Conservation (phyloP, 2,113 vertebrate species). For the Tupaia chinensis region DNA sequence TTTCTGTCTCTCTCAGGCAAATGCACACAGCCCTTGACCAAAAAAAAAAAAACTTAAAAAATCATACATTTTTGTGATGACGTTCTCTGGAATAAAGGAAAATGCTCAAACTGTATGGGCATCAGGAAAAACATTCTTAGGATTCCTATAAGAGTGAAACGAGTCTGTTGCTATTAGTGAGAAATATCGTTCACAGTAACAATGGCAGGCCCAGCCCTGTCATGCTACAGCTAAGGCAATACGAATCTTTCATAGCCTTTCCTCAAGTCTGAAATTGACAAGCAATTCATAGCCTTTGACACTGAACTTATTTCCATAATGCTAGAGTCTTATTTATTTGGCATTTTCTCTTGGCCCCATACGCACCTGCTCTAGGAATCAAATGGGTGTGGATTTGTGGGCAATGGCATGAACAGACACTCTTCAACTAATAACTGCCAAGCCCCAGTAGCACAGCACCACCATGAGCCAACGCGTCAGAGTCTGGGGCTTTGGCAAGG, state of each 20-base stretch:
- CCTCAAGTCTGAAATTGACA: background rate
- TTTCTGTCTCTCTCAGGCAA: no score
- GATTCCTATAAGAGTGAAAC: background rate
- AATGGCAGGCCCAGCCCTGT: background rate
- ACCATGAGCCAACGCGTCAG: background rate
- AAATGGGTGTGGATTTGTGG: background rate
- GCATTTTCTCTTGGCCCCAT: background rate
- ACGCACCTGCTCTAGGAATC: background rate
- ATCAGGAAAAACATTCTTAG: background rate
- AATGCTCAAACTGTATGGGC: background rate
- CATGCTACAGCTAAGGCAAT: background rate
- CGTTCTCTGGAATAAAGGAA: background rate
- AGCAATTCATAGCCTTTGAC: background rate
- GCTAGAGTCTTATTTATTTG: background rate
- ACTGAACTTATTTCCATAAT: background rate
- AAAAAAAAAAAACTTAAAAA: no score
- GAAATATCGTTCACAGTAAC: background rate
- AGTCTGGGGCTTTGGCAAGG: background rate
- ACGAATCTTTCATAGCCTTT: background rate
- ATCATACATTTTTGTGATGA: no score
- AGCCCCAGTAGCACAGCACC: background rate
- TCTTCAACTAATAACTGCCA: background rate
- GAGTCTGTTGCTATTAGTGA: background rate
- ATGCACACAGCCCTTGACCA: no score
- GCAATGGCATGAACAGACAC: background rate